Percentiles rank a stretch among this genome's conserved stretches.
These are phyloP conservation scores for Notolabrus celidotus DNA, from an alignment of 2,797 vertebrate genomes.

Conservation along the genomic window DNA sequence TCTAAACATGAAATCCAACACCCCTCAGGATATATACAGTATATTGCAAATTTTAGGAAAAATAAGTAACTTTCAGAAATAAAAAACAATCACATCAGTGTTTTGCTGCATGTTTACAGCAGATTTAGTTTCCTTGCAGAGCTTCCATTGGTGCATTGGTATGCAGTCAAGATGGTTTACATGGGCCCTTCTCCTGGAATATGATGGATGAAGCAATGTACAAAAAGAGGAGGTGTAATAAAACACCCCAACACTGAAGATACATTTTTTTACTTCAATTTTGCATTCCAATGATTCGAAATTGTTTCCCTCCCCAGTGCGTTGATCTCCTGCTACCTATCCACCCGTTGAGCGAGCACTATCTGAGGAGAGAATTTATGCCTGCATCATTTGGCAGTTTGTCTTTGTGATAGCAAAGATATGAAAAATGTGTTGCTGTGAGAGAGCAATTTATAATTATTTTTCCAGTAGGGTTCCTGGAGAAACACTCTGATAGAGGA, in stretches of 20 bases:
- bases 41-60: too few species aligned
- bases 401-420: conserved; percentile 57
- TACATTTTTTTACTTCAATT: conserved; percentile 51
- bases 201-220: conserved; percentile 56
- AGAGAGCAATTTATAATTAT: conserved; percentile 65
- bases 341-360: conserved; percentile 28
- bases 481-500: conserved; percentile 37
- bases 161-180: background rate
- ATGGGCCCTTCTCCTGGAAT: background rate
- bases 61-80: too few species aligned
- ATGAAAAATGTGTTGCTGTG: conserved; percentile 54
- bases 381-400: conserved; percentile 50
- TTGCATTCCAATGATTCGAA: conserved; percentile 67
- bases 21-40: too few species aligned
- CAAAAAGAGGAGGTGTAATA: conserved; percentile 26
- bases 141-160: background rate
- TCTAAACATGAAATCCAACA: too few species aligned
- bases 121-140: background rate
- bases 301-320: conserved; percentile 41
- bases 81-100: too few species aligned
- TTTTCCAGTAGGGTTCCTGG: conserved; percentile 42
- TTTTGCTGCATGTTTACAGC: background rate
- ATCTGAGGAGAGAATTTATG: conserved; percentile 37
- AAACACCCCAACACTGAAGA: conserved; percentile 34
- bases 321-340: conserved; percentile 23